Evolutionary conservation across 1,140 invertebrate genomes (phyloP).

Genomic region (Caenorhabditis latens): DNA sequence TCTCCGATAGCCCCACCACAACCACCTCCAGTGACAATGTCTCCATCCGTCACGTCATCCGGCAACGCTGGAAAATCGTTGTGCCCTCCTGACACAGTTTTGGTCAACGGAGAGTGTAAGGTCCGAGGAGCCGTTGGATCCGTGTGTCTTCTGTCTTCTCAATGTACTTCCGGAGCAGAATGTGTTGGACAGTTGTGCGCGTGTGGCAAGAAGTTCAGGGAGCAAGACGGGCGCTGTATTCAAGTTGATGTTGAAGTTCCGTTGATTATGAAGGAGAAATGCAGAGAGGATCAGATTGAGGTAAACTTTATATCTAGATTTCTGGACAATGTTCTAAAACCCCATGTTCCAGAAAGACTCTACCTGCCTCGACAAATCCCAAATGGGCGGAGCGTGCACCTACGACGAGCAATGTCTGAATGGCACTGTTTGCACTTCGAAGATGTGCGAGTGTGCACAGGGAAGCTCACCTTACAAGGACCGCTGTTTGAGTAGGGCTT

Average conservation of each 20-base stretch:
- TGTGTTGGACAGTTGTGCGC: conserved; percentile 54
- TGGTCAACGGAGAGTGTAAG: conserved; percentile 56
- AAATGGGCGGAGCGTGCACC: conserved; percentile 65
- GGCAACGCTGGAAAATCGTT: not conserved
- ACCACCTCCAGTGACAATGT: not conserved
- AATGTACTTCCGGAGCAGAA: conserved; percentile 57
- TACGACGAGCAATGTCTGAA: conserved; percentile 67
- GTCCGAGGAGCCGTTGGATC: conserved; percentile 57
- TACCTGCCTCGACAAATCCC: conserved; percentile 60
- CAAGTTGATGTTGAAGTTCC: not conserved
- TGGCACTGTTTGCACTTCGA: conserved; percentile 66
- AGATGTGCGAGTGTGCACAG: conserved; percentile 64
- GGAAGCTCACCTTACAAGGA: conserved; percentile 69
- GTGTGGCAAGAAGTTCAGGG: conserved; percentile 55
- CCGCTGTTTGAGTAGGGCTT: conserved; percentile 65
- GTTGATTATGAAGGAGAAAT: not conserved
- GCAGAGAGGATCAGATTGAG: conserved; percentile 61
- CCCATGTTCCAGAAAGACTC: too few species aligned
- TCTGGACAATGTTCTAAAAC: too few species aligned
- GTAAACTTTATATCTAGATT: too few species aligned
- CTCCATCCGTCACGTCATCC: not conserved
- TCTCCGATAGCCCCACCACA: not conserved
- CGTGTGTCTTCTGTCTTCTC: conserved; percentile 57
- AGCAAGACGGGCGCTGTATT: conserved; percentile 58
- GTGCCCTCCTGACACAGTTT: conserved; percentile 55